A percentile compares a stretch with the other conserved stretches of the same genome.
phyloP scores from a whole-genome alignment of 1,140 invertebrate species.

The Aradophagus sp. region DNA sequence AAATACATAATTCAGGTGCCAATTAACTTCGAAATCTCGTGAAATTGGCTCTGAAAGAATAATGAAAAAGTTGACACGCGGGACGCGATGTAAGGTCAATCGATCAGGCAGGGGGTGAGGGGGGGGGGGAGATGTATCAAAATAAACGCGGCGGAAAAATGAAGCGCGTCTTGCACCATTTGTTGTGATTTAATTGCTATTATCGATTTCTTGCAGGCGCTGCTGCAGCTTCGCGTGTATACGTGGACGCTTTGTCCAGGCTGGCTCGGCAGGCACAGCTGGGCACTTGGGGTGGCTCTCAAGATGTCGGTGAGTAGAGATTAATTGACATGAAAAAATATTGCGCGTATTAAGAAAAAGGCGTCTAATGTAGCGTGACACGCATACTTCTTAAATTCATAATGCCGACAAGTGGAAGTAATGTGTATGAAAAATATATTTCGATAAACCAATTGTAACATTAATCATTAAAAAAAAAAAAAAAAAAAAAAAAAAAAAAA shows the following conservation, averaged over 20 bases:
- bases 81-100: constrained; percentile 21
- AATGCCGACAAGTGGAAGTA: no score
- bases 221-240: constrained; percentile 88
- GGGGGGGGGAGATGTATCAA: constrained; percentile 21
- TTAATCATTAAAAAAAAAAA: no score
- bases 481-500: no score
- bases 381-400: constrained; percentile 27
- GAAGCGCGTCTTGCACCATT: constrained; percentile 39
- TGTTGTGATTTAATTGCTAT: constrained; percentile 58
- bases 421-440: no score
- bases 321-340: constrained; percentile 59
- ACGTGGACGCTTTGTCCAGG: constrained; percentile 90
- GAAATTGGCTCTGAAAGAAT: constrained; percentile 13
- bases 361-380: constrained; percentile 16
- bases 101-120: no score
- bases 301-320: constrained; percentile 87
- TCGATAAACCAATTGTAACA: no score
- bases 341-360: constrained; percentile 25
- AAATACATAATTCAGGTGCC: constrained; percentile 8
- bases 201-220: constrained; percentile 80
- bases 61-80: constrained; percentile 19
- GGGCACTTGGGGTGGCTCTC: constrained; percentile 89
- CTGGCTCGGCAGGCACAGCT: constrained; percentile 90
- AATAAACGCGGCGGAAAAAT: constrained; percentile 41
- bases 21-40: background rate